Evolutionary conservation across 1,140 invertebrate genomes (phyloP), one percentile per base, ranked within the genome.

Genomic region (Drosophila navojoa): DNA sequence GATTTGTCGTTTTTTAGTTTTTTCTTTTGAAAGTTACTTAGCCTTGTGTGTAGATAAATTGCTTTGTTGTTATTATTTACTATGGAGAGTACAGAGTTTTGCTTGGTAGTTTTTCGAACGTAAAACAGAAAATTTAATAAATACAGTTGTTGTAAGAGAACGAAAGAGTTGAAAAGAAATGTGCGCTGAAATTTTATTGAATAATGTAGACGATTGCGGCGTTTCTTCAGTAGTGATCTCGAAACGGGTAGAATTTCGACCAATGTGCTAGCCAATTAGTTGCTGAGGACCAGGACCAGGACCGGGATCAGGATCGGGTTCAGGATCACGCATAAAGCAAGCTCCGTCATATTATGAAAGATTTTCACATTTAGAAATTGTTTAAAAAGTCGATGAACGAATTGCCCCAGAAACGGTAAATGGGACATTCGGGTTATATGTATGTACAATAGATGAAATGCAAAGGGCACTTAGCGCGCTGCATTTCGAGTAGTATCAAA

Each of bases 11-110:
- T 42, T 40, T 25, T 42, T 67, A 22, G 60, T 40, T 44, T 25
- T 61, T 68, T 59, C 44, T 3, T 59, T 62, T 44, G 40, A 69
- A 64, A 75, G 55, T 87, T 90, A 90, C 77, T 90, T 90, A 90
- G 66, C 86, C 78, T 81, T 90, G 86, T 79, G 81, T 79, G 73
- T 87, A 91, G 81, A 76, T 77, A 60, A 86, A 71, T 90, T 90
- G 75, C 76, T 69, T 81, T 76, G 72, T 79, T 84, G 70, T 75
- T 78, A 73, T 70, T 71, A 74, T 61, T 79, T 66, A 79, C 67
- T 74, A 76, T 85, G 69, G 77, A 89, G 70, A 91, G 87, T 87
- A 85, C 81, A 82, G 89, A 91, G 76, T 71, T 79, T 63, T 74
- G 78, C 60, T 87, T 79, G 49, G 67, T 57, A 57, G 50, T 67